A percentile compares a stretch with the other conserved stretches of the same genome.
These are phyloP conservation scores for Eubucco bourcierii DNA, from an alignment of 2,113 vertebrate species.

Conservation along the genomic window DNA sequence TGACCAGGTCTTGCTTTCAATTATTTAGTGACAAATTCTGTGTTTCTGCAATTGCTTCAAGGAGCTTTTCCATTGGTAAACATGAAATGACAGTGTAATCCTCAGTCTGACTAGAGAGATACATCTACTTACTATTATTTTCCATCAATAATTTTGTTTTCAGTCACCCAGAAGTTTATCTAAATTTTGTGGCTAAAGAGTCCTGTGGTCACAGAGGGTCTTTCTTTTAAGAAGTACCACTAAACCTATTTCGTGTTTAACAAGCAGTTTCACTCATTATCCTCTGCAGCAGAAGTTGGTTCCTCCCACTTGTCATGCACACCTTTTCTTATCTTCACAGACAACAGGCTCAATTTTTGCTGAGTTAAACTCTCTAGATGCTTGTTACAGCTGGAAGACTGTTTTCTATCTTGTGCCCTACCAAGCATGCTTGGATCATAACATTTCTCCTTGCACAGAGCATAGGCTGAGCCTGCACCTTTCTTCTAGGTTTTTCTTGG, in stretches of 20 bases:
- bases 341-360: neutral
- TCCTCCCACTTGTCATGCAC: neutral
- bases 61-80: neutral
- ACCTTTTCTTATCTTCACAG: neutral
- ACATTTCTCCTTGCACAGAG: neutral
- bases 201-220: neutral
- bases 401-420: neutral
- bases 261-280: neutral
- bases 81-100: neutral
- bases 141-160: neutral
- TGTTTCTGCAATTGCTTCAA: neutral
- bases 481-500: neutral
- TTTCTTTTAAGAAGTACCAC: neutral
- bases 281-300: neutral
- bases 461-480: neutral
- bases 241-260: neutral
- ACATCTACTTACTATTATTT: neutral
- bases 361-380: neutral
- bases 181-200: neutral
- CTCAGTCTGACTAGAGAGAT: neutral
- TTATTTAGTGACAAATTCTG: neutral
- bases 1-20: neutral
- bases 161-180: neutral
- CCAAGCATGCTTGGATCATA: neutral
- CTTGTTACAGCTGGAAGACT: neutral